Evolutionary conservation across 2,888 invertebrate species (phyloP).

Genomic region (Folsomia candida): DNA sequence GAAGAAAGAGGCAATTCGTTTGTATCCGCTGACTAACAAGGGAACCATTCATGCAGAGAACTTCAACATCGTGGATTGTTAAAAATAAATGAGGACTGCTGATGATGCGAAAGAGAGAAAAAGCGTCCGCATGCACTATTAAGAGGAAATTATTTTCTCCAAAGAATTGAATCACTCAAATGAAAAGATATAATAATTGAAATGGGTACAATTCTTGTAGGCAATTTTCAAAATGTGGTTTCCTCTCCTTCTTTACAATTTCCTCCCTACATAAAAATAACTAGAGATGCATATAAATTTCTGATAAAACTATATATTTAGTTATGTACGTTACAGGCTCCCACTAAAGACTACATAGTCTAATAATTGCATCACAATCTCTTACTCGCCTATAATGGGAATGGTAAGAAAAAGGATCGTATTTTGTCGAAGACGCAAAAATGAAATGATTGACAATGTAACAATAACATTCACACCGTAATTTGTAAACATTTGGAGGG

Average conservation of each 20-base stretch:
- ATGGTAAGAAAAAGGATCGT: neutral
- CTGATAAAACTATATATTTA: too few relatives aligned
- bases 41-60: neutral
- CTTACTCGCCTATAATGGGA: too few relatives aligned
- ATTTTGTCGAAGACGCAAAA: neutral
- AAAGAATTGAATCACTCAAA: neutral
- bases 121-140: neutral
- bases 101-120: neutral
- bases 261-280: too few relatives aligned
- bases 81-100: neutral
- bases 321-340: too few relatives aligned
- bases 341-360: too few relatives aligned
- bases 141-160: neutral
- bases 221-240: neutral
- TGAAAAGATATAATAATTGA: slow-evolving; percentile 5
- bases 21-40: neutral
- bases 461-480: slow-evolving; percentile 5
- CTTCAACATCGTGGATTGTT: neutral
- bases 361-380: too few relatives aligned
- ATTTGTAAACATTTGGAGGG: slow-evolving; percentile 12
- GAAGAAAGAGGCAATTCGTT: neutral
- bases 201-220: neutral
- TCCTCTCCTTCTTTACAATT: neutral
- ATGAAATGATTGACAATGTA: slow-evolving; percentile 15
- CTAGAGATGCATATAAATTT: too few relatives aligned